Conservation (phyloP, 2,113 vertebrate genomes). For the Plotosus lineatus region DNA sequence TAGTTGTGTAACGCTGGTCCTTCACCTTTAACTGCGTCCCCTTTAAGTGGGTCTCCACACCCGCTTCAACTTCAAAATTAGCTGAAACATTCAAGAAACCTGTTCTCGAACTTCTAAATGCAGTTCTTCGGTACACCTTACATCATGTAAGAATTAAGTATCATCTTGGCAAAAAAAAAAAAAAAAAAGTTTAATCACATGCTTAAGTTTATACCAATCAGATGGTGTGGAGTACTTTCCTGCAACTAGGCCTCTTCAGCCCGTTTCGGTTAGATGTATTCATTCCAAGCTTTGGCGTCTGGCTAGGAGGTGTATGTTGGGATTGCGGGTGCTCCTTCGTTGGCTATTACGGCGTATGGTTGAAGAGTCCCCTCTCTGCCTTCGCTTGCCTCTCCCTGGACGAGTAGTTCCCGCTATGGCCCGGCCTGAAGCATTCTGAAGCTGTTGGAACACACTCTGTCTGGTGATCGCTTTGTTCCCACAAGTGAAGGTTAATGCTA, state of each 20-base stretch:
- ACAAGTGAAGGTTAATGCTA: conserved; percentile 90
- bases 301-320: conserved; percentile 35
- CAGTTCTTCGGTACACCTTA: neutral
- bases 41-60: neutral
- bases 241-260: neutral
- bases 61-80: neutral
- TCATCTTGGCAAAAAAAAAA: too few relatives aligned
- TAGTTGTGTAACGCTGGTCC: neutral
- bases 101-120: neutral
- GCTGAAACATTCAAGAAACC: neutral
- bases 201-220: neutral
- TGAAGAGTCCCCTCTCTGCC: conserved; percentile 65
- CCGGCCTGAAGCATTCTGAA: conserved; percentile 71
- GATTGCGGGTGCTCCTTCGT: conserved; percentile 68
- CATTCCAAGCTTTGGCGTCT: conserved; percentile 58
- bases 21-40: neutral
- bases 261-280: neutral
- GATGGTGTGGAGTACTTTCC: neutral
- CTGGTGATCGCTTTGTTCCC: conserved; percentile 74
- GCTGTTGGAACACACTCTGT: conserved; percentile 83
- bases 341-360: conserved; percentile 55
- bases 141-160: neutral
- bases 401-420: conserved; percentile 60
- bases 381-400: conserved; percentile 57
- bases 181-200: neutral